Conservation (phyloP, 2,797 vertebrate species). For the Arctocebus calabarensis region DNA sequence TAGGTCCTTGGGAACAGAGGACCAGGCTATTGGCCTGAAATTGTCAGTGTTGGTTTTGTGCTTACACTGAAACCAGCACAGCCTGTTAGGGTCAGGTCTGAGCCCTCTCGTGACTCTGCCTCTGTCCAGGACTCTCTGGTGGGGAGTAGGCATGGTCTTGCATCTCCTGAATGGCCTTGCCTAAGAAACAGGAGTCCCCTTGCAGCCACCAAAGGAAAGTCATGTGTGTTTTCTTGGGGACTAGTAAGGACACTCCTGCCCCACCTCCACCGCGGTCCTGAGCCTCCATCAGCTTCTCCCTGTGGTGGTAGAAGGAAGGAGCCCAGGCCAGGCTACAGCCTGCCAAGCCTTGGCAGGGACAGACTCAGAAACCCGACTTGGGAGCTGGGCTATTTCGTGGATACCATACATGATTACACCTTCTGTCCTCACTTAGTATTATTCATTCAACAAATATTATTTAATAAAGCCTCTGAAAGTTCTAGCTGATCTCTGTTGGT, state of each 20-base stretch:
- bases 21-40: not conserved
- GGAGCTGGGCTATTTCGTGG: conserved; percentile 65
- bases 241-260: not conserved
- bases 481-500: conserved; percentile 65
- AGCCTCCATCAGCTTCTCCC: not conserved
- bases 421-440: conserved; percentile 69
- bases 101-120: not conserved
- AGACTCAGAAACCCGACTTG: not conserved
- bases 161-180: not conserved
- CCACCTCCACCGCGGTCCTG: not conserved
- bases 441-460: conserved; percentile 71
- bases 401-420: conserved; percentile 53
- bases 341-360: conserved; percentile 56
- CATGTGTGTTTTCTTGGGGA: not conserved
- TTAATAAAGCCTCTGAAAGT: conserved; percentile 68
- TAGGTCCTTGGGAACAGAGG: not conserved
- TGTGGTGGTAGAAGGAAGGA: conserved; percentile 5
- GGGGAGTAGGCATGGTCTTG: not conserved
- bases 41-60: not conserved
- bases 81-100: not conserved
- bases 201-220: not conserved
- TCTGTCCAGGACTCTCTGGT: not conserved
- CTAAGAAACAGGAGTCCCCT: not conserved
- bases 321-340: conserved; percentile 27
- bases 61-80: not conserved